Evolutionary conservation across 2,113 vertebrate genomes (phyloP).

Genomic region (Balaeniceps rex): DNA sequence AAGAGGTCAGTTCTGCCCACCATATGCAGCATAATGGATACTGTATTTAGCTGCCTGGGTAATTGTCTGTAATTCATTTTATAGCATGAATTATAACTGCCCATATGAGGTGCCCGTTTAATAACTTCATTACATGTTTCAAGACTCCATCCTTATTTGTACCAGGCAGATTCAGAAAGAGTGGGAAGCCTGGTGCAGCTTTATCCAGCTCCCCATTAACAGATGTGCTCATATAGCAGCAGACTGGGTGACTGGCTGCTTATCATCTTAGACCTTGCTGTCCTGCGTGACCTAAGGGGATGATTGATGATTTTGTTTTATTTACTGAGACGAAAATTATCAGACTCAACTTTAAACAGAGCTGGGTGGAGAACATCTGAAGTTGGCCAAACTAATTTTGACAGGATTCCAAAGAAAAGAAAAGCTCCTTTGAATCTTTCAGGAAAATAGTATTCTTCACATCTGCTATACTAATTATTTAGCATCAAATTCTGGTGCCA

Average conservation of each 20-base stretch:
- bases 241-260: not conserved
- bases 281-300: not conserved
- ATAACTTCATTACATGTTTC: not conserved
- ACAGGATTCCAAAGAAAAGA: slow-evolving; percentile 3
- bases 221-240: not conserved
- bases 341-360: not conserved
- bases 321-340: not conserved
- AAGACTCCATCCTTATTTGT: not conserved
- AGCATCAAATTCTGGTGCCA: not conserved
- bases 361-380: not conserved
- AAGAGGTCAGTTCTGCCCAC: not conserved
- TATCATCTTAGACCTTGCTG: not conserved
- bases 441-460: not conserved
- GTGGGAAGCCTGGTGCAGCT: not conserved
- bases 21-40: not conserved
- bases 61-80: not conserved
- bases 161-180: not conserved
- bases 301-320: not conserved
- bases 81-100: not conserved
- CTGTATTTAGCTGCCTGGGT: not conserved
- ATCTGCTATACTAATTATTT: not conserved
- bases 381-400: not conserved
- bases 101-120: not conserved
- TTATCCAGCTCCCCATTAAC: not conserved
- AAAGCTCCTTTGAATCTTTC: not conserved